Percentiles rank a stretch among this genome's conserved stretches.
phyloP scores from a whole-genome alignment of 2,797 vertebrate species.

The Gastrophryne carolinensis region DNA sequence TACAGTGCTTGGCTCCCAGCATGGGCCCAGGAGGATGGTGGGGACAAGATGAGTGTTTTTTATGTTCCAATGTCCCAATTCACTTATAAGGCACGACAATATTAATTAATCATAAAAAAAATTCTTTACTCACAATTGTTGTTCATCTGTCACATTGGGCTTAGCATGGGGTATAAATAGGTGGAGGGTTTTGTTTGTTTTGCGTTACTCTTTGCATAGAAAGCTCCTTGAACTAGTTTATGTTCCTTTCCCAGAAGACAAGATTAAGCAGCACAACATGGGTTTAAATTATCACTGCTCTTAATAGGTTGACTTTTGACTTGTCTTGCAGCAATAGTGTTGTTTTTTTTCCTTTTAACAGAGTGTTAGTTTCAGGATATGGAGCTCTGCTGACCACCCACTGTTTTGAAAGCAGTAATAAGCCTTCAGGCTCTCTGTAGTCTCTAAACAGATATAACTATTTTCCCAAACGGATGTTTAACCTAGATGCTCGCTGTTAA shows the following conservation, averaged over 20 bases:
- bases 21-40: no score
- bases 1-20: no score
- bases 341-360: constrained; percentile 40
- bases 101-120: no score
- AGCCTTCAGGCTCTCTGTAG: constrained; percentile 21
- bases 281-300: constrained; percentile 36
- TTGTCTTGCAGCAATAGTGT: constrained; percentile 31
- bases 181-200: no score
- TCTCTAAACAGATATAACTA: constrained; percentile 34
- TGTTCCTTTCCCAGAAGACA: constrained; percentile 18
- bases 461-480: constrained; percentile 44
- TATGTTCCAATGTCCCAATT: no score
- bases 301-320: constrained; percentile 37
- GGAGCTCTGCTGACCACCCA: constrained; percentile 46
- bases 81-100: no score
- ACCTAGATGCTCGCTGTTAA: constrained; percentile 48
- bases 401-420: constrained; percentile 41
- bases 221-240: constrained; percentile 4
- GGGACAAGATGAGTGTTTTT: no score
- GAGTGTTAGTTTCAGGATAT: constrained; percentile 41
- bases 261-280: constrained; percentile 30
- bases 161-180: no score
- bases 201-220: constrained; percentile 7
- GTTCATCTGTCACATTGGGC: no score
- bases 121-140: no score